Evolutionary conservation across 2,888 invertebrate genomes (phyloP), one percentile per base, ranked within the genome.

Genomic region (Drosophila kuntzei): DNA sequence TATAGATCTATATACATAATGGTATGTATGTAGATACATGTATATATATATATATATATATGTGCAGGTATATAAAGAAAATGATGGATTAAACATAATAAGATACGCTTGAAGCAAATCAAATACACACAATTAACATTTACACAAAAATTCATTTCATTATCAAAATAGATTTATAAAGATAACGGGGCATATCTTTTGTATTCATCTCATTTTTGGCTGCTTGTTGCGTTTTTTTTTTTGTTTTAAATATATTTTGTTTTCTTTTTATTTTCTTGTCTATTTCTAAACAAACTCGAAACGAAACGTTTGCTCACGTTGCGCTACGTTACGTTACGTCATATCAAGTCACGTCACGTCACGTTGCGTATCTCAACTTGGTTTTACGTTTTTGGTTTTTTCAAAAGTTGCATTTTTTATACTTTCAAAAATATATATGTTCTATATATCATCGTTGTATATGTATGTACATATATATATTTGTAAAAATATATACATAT

Each of bases 341-440:
- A 53, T 62, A 60, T 20, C 39, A 25, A 16, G 58, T 57, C n/a
- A 25, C 53, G 54, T 18, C 29, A 50, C 58, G 22, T 49, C n/a
- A 59, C 61, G 63, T 54, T 16, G 50, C 11, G 34, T 47, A 51
- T 43, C 59, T 71, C 58, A 50, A 54, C 25, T 9, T 58, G 59
- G 55, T 34, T 58, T 61, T 22, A 57, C 47, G 29, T 34, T 53
- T 66, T 80, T 63, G 51, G 27, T 76, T 73, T 77, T 68, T 71
- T 81, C 79, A 81, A 84, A 81, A 80, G 84, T 86, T 86, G 84
- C 84, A 83, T 83, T 80, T 80, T 57, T 83, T 14, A 73, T 83
- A 80, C 80, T 86, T 80, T 80, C 66, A 86, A 80, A 80, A 86
- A 80, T 83, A 80, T 79, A 81, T 82, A 65, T 76, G 58, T 54